A percentile compares a stretch with the other conserved stretches of the same genome.
These are phyloP conservation scores for Galaxea fascicularis DNA, from an alignment of 92 coral and sea anemone species.

Conservation along the genomic window DNA sequence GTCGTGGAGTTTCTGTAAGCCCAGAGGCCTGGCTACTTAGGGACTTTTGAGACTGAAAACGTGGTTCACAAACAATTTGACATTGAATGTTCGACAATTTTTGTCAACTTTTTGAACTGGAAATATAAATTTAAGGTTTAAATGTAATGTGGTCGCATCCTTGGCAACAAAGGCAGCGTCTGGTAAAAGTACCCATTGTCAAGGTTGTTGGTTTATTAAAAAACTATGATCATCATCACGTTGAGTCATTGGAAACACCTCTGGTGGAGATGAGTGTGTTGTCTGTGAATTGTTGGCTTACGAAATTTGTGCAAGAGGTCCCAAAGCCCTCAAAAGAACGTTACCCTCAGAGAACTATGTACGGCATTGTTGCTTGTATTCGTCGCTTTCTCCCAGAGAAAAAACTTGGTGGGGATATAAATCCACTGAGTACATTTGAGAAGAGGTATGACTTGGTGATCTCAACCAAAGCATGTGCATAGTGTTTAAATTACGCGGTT, in stretches of 20 bases:
- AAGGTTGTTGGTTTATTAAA: background rate
- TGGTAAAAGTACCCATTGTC: background rate
- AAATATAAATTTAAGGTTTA: conserved; percentile 12
- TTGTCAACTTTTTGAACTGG: conserved; percentile 4
- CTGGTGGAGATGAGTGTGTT: background rate
- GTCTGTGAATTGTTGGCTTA: background rate
- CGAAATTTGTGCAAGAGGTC: background rate
- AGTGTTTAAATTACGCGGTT: conserved; percentile 4
- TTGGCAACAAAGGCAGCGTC: conserved; percentile 8
- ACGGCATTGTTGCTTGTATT: background rate
- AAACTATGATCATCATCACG: background rate
- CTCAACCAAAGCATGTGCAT: conserved; percentile 6
- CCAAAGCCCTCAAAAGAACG: background rate
- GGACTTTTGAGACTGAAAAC: background rate
- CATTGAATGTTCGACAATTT: background rate
- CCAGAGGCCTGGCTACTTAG: background rate
- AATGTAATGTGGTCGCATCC: background rate
- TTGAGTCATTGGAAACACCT: background rate
- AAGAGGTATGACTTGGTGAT: conserved; percentile 7
- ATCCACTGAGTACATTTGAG: background rate
- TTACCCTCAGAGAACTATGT: background rate
- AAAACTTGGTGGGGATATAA: background rate
- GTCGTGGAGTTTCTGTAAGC: background rate
- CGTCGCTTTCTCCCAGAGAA: background rate
- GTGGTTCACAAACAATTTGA: background rate